phyloP scores from a whole-genome alignment of 2,797 vertebrate genomes.

The Phrynocephalus guinanensis region DNA sequence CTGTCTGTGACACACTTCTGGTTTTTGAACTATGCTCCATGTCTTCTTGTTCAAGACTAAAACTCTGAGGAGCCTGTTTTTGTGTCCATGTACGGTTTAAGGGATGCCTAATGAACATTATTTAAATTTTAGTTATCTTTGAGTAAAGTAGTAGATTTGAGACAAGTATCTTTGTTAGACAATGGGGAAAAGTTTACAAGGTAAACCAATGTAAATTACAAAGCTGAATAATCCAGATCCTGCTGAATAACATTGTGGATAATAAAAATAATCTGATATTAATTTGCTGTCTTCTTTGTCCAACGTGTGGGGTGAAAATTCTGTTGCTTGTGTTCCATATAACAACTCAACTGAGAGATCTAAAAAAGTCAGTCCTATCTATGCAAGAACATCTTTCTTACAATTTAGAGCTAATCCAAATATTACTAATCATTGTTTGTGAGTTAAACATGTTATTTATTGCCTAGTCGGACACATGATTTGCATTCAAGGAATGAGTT shows the following conservation, averaged over 20 bases:
- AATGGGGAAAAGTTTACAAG: not conserved
- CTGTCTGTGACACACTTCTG: conserved; percentile 46
- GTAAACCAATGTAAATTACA: not conserved
- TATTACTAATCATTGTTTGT: not conserved
- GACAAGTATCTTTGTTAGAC: not conserved
- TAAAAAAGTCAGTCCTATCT: not conserved
- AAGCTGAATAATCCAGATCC: not conserved
- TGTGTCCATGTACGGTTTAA: conserved; percentile 84
- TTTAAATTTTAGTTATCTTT: conserved; percentile 23
- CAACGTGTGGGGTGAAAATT: not conserved
- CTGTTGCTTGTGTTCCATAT: not conserved
- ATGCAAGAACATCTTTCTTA: not conserved
- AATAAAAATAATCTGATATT: not conserved
- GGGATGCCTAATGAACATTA: conserved; percentile 68
- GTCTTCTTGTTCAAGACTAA: conserved; percentile 62
- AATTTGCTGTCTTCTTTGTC: not conserved
- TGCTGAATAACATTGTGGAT: not conserved
- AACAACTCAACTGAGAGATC: not conserved
- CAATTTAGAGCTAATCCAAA: not conserved
- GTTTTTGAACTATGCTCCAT: conserved; percentile 54
- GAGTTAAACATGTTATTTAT: not conserved
- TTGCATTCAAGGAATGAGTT: not conserved
- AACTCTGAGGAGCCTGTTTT: conserved; percentile 63
- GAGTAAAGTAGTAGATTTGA: not conserved
- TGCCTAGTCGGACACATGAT: not conserved